Conservation (phyloP, 2,113 vertebrate genomes). For the Lasiurus borealis region DNA sequence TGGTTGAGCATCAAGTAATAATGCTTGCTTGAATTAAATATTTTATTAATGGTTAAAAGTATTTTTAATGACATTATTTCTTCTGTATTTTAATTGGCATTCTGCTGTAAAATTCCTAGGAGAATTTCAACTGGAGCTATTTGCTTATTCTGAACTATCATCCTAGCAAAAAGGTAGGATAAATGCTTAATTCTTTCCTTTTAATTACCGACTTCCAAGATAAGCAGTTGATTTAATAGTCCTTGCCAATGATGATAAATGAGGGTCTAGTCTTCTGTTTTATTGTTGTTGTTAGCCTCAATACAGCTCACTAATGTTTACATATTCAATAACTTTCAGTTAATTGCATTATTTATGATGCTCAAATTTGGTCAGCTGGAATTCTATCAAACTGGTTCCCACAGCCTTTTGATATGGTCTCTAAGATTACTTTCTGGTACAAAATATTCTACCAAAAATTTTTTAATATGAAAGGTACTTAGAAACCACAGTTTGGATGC, state of each 20-base stretch:
- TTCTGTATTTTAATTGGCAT: not conserved
- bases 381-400: not conserved
- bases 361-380: not conserved
- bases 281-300: not conserved
- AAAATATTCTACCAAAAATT: not conserved
- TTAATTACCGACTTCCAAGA: slow-evolving; percentile 26
- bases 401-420: not conserved
- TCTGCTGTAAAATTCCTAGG: not conserved
- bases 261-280: not conserved
- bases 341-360: not conserved
- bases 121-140: not conserved
- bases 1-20: not conserved
- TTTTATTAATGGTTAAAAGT: not conserved
- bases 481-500: not conserved
- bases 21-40: not conserved
- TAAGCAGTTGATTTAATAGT: not conserved
- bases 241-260: not conserved
- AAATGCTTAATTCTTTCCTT: slow-evolving; percentile 15
- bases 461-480: not conserved
- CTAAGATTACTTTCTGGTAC: not conserved
- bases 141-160: not conserved
- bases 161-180: not conserved
- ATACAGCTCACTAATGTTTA: not conserved
- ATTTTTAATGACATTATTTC: not conserved
- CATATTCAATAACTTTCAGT: not conserved